Evolutionary conservation across 1,140 invertebrate species (phyloP), one percentile per base, ranked within the genome.

Genomic region (Cryptotermes secundus): DNA sequence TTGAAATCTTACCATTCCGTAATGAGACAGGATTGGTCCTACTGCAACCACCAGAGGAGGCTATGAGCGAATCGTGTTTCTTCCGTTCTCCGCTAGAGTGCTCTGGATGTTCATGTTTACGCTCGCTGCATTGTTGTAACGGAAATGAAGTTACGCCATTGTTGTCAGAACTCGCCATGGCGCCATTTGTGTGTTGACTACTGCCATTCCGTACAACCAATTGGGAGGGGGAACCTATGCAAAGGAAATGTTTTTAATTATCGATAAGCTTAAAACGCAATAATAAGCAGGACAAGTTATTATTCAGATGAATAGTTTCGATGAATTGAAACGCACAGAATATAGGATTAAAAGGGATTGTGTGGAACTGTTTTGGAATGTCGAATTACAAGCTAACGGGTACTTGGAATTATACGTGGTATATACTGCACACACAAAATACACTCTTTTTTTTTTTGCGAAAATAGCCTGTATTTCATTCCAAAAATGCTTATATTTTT

Each of bases 21-120:
- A 82, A 31, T 45, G 81, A 36, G 22, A 82, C 81, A 12, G 81
- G 81, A 45, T 82, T 82, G 38, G 81, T 82, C n/a, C 81, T 24
- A 31, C 81, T 82, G 81, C 81, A 82, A 0, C 81, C 81, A 31
- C 81, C 81, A 45, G 36, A 36, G 80, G 34, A 35, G 34, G 16
- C 80, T 22, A 35, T 34, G 16, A 80, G 80, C 81, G 59, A 72
- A 7, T 72, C 59, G 31, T 72, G 59, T 72, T 72, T 72, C 59
- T 72, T 72, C 59, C 59, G 26, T 72, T 72, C 59, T 72, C 59
- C 59, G n/a, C 59, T 72, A 72, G 59, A 72, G 59, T 7, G 59
- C 14, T 72, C 59, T 72, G 59, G 26, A 72, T 72, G 59, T 72
- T 72, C 59, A 16, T 72, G 59, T 72, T 72, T 72, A 72, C 59